These are phyloP conservation scores for Parthenolecanium corni DNA, from an alignment of 2,888 invertebrate genomes.

Conservation along the genomic window DNA sequence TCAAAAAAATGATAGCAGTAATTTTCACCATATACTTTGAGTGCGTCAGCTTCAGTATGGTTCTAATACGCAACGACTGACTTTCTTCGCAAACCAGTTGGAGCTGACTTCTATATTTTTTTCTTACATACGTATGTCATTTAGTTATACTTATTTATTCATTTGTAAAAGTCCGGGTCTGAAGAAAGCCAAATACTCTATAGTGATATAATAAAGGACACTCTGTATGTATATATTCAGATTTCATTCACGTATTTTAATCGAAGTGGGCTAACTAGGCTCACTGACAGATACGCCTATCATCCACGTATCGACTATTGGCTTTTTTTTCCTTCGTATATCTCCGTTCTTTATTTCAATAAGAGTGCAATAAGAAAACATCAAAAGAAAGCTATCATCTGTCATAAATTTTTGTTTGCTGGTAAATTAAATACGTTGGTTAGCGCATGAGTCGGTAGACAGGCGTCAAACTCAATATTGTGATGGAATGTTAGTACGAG, in stretches of 20 bases:
- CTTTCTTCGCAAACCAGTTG: too few species aligned
- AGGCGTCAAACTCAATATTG: slow-evolving; percentile 16
- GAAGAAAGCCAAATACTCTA: too few species aligned
- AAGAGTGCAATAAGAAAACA: slow-evolving; percentile 7
- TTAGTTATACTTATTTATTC: too few species aligned
- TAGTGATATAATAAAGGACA: too few species aligned
- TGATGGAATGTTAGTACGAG: slow-evolving; percentile 12
- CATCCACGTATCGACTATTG: slow-evolving; percentile 16
- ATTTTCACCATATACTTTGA: too few species aligned
- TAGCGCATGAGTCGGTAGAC: slow-evolving; percentile 7
- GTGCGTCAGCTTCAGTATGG: too few species aligned
- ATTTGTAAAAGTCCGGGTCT: too few species aligned
- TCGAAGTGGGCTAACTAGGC: neutral
- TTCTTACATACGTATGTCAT: too few species aligned
- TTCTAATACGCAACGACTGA: too few species aligned
- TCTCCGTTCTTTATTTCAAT: neutral
- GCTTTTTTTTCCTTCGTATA: neutral
- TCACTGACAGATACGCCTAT: neutral
- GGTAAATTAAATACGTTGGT: slow-evolving; percentile 5
- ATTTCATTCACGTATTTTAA: neutral
- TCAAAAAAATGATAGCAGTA: too few species aligned
- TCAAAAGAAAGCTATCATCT: slow-evolving; percentile 22
- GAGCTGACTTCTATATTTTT: too few species aligned
- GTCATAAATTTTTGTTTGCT: slow-evolving; percentile 12
- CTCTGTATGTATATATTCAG: too few species aligned